phyloP scores from a whole-genome alignment of 1,140 invertebrate species.

The Pygmarrhopalites habei region DNA sequence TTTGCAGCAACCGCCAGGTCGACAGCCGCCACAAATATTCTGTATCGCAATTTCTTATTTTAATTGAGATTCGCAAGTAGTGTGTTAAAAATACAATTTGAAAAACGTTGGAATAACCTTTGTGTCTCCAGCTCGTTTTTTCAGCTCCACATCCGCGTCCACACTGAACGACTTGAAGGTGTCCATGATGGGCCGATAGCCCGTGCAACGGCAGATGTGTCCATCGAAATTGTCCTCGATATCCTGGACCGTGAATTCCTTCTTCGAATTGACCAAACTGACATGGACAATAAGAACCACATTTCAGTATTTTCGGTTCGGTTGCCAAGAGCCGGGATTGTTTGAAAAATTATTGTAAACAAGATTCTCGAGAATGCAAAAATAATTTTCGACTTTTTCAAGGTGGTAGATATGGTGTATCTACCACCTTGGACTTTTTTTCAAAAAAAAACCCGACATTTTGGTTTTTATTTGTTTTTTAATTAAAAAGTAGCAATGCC shows the following conservation, averaged over 20 bases:
- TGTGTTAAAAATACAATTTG: neutral
- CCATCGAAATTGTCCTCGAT: slow-evolving; percentile 44
- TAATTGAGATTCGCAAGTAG: neutral
- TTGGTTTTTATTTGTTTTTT: too few relatives aligned
- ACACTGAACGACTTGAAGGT: slow-evolving; percentile 48
- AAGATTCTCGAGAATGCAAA: slow-evolving; percentile 3
- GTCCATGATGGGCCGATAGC: slow-evolving; percentile 51
- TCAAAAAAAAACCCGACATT: too few relatives aligned
- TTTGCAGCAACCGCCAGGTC: too few relatives aligned
- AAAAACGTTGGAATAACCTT: neutral
- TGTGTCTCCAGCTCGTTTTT: neutral
- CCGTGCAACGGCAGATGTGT: slow-evolving; percentile 49
- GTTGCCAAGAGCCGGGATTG: too few relatives aligned
- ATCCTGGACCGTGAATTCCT: slow-evolving; percentile 21
- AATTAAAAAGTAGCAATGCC: too few relatives aligned
- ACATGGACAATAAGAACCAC: neutral
- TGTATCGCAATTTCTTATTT: neutral
- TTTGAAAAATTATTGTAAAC: too few relatives aligned
- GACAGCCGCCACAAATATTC: neutral
- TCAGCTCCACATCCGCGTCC: slow-evolving; percentile 28
- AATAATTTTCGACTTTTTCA: too few relatives aligned
- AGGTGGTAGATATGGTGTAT: too few relatives aligned
- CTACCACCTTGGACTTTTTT: too few relatives aligned
- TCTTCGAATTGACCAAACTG: slow-evolving; percentile 41
- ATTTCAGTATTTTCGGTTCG: too few relatives aligned